Base-by-base conservation (phyloP, 2,888 invertebrate genomes). In the Oconnorella tubifera region DNA sequence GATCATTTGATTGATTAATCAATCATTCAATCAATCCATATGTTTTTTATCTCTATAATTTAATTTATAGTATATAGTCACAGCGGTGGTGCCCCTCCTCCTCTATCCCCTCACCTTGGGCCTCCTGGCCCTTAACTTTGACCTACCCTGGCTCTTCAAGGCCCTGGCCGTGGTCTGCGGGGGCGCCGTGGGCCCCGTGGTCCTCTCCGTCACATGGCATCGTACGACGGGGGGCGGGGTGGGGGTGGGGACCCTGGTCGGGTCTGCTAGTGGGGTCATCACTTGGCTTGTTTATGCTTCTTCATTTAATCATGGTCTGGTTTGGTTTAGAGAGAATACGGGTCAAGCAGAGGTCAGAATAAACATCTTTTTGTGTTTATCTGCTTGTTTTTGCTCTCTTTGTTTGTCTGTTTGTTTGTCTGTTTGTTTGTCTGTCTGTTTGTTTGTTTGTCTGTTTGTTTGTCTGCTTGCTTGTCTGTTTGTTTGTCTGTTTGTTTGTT, bases 151-250 rank as follows among this genome's bases (percentile, higher is more conserved):
- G 68, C 49, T 71, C 25, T 67, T 59, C 66, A 50, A 67, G 63
- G 33, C 66, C 33, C 66, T 66, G 6, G 69, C 62, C 1, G 55
- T 72, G 19, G 40, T 72, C 27, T 49, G 51, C n/a, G 70, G 70
- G 4, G 65, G 66, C 6, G 68, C 66, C 33, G 72, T 69, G n/a
- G 28, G 69, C 6, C 72, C 72, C 2, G 33, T 72, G 2, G 65
- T 58, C 32, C 61, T 72, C 6, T 57, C 72, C 19, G 59, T 72
- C 58, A 64, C 69, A 1, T 72, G 72, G 70, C 69, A 71, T 48
- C 62, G 72, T 3, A 65, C 61, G 2, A 69, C 68, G 2, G 67
- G 59, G 23, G 23, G 33, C 1, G 71, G 71, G 2, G 67, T 71
- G 27, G 25, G 32, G 2, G 25, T 53, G 3, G 71, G 71, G 1